phyloP scores from a whole-genome alignment of 2,113 vertebrate genomes.

The Pteruthius melanotis region DNA sequence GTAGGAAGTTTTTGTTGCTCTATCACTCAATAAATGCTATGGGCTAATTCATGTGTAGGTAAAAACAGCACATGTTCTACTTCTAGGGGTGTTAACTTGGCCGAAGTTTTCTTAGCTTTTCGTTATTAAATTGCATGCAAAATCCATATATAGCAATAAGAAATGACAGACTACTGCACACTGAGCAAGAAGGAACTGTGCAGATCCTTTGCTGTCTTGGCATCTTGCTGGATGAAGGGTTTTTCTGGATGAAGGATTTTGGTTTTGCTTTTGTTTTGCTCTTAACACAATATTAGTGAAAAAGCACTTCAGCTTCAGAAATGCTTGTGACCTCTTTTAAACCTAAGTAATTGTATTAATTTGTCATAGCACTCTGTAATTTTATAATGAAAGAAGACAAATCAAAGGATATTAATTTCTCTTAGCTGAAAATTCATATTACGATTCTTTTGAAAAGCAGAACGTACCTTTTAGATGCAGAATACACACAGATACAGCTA shows the following conservation, averaged over 20 bases:
- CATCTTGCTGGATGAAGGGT: neutral
- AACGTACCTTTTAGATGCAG: neutral
- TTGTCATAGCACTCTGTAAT: neutral
- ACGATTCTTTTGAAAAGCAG: neutral
- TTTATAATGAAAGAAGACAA: neutral
- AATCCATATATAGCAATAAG: neutral
- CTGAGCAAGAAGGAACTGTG: neutral
- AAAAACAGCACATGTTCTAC: neutral
- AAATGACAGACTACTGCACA: neutral
- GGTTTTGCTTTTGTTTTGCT: neutral
- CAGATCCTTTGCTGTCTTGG: neutral
- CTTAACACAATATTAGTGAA: neutral
- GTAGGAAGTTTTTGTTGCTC: neutral
- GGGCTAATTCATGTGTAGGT: rapidly evolving
- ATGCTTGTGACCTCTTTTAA: neutral
- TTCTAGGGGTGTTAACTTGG: neutral
- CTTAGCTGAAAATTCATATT: neutral
- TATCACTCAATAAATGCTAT: neutral
- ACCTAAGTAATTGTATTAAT: neutral
- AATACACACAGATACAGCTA: neutral
- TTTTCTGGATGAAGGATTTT: neutral
- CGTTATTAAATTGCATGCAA: neutral
- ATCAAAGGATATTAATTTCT: neutral
- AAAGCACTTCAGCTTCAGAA: neutral
- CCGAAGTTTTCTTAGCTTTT: neutral